Evolutionary conservation across 2,888 invertebrate genomes (phyloP), one percentile per base, ranked within the genome.

Genomic region (Chromoteleia sp.): DNA sequence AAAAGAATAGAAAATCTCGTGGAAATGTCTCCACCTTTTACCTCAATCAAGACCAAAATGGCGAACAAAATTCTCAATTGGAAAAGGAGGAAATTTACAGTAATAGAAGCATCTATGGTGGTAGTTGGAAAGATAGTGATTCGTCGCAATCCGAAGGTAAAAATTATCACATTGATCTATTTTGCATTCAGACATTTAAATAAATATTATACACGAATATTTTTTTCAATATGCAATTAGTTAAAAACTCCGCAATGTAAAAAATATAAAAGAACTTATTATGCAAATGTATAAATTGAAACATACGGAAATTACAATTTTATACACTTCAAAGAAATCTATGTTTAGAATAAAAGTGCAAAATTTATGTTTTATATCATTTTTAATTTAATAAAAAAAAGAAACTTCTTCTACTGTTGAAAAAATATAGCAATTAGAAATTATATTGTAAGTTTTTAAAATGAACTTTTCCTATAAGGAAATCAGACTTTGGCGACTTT

Each of bases 11-110:
- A 30, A 91, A 88, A 59, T 85, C 73, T 52, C 81, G 87, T 0
- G 71, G 85, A 0, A 85, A 86, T 1, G 82, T 88, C 10, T 91
- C 92, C 5, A 92, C 89, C 0, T 92, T 92, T 83, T 92, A 92
- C 50, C 83, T 92, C 61, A 41, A 50, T 12, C 71, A 83, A 12
- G 36, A 52, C 7, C 58, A 61, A 39, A 59, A 68, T 52, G 77
- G 25, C 3, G 5, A n/a, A 5, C 43, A 56, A 33, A 65, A 39
- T 17, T 1, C n/a, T 21, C 36, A 48, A 17, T 25, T 14, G 25
- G 79, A 71, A 8, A 80, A 77, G 25, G 85, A 88, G 25, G 89
- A 89, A n/a, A 83, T 88, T 61, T 90, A 89, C 54, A 81, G 86
- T 10, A 89, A 88, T 52, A 85, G 83, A 19, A 86, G 86, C 65